A percentile compares a stretch with the other conserved stretches of the same genome.
Evolutionary conservation across 2,113 vertebrate genomes (phyloP).

Genomic region (Danionella cerebrum): DNA sequence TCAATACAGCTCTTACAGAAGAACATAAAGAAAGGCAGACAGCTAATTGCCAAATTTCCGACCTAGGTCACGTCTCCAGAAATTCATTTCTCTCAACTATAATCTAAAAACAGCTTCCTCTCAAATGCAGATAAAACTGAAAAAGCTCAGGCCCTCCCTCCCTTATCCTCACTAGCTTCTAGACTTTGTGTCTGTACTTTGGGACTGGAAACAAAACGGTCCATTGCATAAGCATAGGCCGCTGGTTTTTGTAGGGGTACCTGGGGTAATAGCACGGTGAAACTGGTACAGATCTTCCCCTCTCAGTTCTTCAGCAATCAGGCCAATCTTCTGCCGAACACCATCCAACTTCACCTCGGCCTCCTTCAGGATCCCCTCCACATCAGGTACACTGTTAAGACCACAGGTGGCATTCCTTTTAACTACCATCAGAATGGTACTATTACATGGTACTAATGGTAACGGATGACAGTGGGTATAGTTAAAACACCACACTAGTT

Average conservation of each 20-base stretch:
- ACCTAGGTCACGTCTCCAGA: conserved; percentile 58
- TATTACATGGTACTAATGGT: too few species aligned
- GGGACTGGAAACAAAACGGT: not conserved
- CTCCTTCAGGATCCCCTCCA: conserved; percentile 78
- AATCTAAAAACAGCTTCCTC: conserved; percentile 66
- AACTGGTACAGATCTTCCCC: conserved; percentile 92
- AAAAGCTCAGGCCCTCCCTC: conserved; percentile 26
- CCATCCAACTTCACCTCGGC: conserved; percentile 81
- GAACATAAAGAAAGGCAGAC: conserved; percentile 23
- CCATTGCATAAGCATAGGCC: too few species aligned
- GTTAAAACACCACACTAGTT: too few species aligned
- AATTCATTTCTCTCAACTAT: conserved; percentile 50
- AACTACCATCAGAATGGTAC: too few species aligned
- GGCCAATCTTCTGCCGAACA: conserved; percentile 83
- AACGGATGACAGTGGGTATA: too few species aligned
- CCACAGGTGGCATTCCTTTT: too few species aligned
- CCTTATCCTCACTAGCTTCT: conserved; percentile 45
- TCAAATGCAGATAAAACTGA: conserved; percentile 56
- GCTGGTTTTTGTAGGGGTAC: conserved; percentile 51
- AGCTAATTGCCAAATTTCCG: conserved; percentile 60
- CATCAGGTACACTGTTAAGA: conserved; percentile 69
- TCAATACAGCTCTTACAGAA: conserved; percentile 36
- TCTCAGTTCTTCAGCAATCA: conserved; percentile 81
- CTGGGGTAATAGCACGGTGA: conserved; percentile 86
- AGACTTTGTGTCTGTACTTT: conserved; percentile 51